Evolutionary conservation across 2,113 vertebrate species (phyloP).

Genomic region (Poicephalus meyeri): DNA sequence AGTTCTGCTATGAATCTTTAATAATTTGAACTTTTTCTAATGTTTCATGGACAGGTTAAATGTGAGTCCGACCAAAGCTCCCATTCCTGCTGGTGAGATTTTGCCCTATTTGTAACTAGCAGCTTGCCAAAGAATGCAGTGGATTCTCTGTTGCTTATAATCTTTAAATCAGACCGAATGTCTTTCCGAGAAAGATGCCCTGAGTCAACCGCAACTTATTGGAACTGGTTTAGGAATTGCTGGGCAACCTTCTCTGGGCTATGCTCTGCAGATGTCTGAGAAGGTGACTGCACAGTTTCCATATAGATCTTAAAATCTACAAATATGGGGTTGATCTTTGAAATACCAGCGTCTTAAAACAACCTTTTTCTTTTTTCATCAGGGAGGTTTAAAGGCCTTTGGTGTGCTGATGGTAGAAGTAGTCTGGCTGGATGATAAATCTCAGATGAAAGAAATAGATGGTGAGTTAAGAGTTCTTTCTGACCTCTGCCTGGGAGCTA

Average conservation of each 20-base stretch:
- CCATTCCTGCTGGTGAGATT: background rate
- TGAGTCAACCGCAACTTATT: conserved; percentile 10
- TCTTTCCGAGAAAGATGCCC: conserved; percentile 38
- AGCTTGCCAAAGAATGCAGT: conserved; percentile 5
- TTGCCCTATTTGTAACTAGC: background rate
- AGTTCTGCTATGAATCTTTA: background rate
- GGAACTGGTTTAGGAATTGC: conserved; percentile 27
- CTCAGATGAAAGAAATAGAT: conserved; percentile 13
- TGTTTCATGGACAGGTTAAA: background rate
- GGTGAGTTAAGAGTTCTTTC: background rate
- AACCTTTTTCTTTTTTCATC: background rate
- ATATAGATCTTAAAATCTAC: conserved; percentile 27
- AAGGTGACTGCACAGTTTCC: conserved; percentile 26
- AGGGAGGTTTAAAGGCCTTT: conserved; percentile 23
- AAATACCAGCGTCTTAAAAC: background rate
- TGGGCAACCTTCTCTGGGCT: background rate
- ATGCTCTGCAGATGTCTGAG: background rate
- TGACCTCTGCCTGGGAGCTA: conserved; percentile 1
- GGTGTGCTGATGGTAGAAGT: conserved; percentile 30
- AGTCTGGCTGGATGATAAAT: conserved; percentile 25
- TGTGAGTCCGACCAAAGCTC: background rate
- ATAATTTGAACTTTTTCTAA: background rate
- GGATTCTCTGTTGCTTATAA: background rate
- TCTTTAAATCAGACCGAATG: conserved; percentile 26
- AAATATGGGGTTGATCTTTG: background rate